Base-by-base conservation (phyloP, 2,888 invertebrate genomes). In the Caenorhabditis sp. region DNA sequence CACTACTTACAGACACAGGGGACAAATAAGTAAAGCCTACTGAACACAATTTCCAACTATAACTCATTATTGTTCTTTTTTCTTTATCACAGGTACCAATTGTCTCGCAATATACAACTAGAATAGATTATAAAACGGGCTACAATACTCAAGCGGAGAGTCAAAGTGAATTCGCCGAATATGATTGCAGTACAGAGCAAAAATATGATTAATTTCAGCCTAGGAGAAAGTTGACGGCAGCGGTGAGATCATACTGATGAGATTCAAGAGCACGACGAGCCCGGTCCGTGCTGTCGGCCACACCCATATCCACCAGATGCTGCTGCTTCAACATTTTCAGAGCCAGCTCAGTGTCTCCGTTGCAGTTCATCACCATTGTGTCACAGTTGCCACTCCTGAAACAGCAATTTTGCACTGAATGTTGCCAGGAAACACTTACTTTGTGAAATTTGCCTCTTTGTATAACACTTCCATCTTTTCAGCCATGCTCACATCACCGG, bases 381-480 rank as follows among this genome's bases (percentile, higher is more conserved):
- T 84, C 84, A 50, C 82, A 83, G 27, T 78, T 74, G 22, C 73
- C 70, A n/a, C 56, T 61, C 2, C 81, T 81, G 63, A 56, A 81
- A 72, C 53, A 22, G 15, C 53, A 4, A 27, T 32, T 11, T 46
- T n/a, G 22, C 11, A 56, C n/a, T 15, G 27, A 43, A 11, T 27
- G 26, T 50, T 20, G 26, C n/a, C 5, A 9, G 9, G 9, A 7
- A 3, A 35, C 9, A 78, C 79, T 65, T 27, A 78, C 80, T 79
- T 61, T 8, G 79, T 79, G 39, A 84, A 84, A 32, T 70, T 61
- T 0, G 84, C 84, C 32, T 83, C 81, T 22, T 73, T 68, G 65
- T 84, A 84, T 48, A 84, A 71, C 2, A 75, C 45, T 53, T 84
- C 84, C 84, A 84, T 81, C 32, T 75, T 76, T 1, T 74, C 72